Conservation (phyloP, 2,797 vertebrate species). For the Gila robusta region DNA sequence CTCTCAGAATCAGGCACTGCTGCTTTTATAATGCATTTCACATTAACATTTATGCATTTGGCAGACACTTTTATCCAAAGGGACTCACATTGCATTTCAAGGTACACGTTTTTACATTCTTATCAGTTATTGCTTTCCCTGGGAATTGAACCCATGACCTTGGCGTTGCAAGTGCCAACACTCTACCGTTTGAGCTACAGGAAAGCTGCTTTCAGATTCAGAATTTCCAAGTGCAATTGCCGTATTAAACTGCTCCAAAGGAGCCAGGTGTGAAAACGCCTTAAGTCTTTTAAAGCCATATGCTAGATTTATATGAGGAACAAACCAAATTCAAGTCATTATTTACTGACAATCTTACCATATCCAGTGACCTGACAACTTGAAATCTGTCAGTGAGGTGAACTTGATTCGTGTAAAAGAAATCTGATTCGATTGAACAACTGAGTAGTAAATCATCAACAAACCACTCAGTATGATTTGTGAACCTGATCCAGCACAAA, state of each 20-base stretch:
- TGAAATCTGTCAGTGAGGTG: background rate
- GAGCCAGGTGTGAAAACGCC: too few species aligned
- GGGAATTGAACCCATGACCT: too few species aligned
- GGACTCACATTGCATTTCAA: too few species aligned
- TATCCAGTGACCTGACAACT: background rate
- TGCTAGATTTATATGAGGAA: background rate
- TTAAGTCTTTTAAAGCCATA: background rate
- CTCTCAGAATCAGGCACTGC: background rate
- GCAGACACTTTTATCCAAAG: too few species aligned
- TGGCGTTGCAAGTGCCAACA: too few species aligned
- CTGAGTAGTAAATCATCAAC: background rate
- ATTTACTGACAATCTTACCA: background rate
- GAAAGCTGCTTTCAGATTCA: too few species aligned
- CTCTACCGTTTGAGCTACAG: too few species aligned
- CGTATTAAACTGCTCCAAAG: too few species aligned
- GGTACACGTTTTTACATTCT: too few species aligned
- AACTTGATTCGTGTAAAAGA: background rate
- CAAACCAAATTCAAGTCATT: background rate
- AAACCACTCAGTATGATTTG: background rate
- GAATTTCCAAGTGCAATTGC: too few species aligned
- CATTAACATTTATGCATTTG: too few species aligned
- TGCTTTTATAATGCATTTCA: background rate
- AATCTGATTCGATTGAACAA: background rate
- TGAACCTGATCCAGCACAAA: background rate
- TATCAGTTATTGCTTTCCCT: too few species aligned